These are phyloP conservation scores for Mycogona germanica DNA, from an alignment of 2,888 invertebrate species.

Conservation along the genomic window DNA sequence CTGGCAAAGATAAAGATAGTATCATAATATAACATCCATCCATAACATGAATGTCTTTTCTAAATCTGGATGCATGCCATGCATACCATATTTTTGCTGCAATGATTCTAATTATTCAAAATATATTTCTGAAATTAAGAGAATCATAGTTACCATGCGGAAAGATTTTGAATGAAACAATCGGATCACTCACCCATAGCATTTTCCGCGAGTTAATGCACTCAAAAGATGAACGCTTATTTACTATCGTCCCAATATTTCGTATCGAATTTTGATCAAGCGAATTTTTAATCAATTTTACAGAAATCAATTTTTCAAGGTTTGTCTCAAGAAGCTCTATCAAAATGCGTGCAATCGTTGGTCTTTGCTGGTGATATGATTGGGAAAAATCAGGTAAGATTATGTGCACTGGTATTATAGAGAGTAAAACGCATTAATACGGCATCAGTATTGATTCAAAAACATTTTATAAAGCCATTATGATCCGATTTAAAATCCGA, in stretches of 20 bases:
- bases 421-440: neutral
- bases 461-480: constrained; percentile 16
- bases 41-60: constrained; percentile 2
- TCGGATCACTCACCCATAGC: no score
- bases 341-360: constrained; percentile 82
- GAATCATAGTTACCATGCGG: no score
- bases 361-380: constrained; percentile 69
- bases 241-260: no score
- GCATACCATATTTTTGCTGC: no score
- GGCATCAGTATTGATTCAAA: neutral
- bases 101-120: no score
- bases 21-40: neutral
- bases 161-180: no score
- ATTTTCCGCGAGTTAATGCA: no score
- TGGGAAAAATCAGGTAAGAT: constrained; percentile 49
- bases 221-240: no score
- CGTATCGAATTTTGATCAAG: no score
- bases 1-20: neutral
- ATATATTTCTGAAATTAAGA: no score
- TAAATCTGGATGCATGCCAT: no score
- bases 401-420: constrained; percentile 3
- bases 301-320: constrained; percentile 91
- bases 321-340: constrained; percentile 88
- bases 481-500: constrained; percentile 5
- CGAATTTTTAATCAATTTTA: constrained; percentile 18